Base-by-base conservation (phyloP, 2,113 vertebrate genomes). In the Perca schrenkii region DNA sequence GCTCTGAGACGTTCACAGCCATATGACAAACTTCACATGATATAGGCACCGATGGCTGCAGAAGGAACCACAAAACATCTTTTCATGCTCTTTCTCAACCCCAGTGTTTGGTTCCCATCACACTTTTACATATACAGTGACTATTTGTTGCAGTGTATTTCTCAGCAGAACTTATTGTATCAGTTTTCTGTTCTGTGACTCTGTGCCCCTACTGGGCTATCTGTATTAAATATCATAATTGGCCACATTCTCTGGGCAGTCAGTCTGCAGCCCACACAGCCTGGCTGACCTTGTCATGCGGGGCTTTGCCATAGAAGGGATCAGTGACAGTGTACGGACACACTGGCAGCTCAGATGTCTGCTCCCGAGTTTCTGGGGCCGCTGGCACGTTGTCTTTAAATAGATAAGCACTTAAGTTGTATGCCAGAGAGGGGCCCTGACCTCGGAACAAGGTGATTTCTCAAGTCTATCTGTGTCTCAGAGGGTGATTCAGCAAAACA, bases 381-480 rank as follows among this genome's bases (percentile, higher is more conserved):
- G 71, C 89, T 80, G 83, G 87, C 91, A 76, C 81, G 66, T 63
- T 68, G 60, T 91, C 94, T 94, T 95, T 95, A 94, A 96, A 95
- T 95, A 95, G 95, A 95, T 95, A 95, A 94, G 92, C 87, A 87
- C 86, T 93, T 94, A 85, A 93, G 82, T 89, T 87, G 88, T 85
- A 72, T 77, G 73, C 69, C 72, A 74, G 71, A 60, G 82, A 80
- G 64, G 15, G 74, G 74, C 63, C 17, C 13, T 36, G 87, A 87
- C 86, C 89, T 91, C 68, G 74, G 74, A 82, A 70, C 80, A 88
- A 91, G 86, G 93, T 91, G 84, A 76, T 79, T 75, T 64, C 85
- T 88, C 57, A 69, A 86, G 86, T 75, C 78, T 77, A 56, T 72
- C 79, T 79, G 79, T 22, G 58, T 77, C 87, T 88, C 86, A 53